Evolutionary conservation across 2,888 invertebrate genomes (phyloP), one percentile per base, ranked within the genome.

Genomic region (Nomada flava): DNA sequence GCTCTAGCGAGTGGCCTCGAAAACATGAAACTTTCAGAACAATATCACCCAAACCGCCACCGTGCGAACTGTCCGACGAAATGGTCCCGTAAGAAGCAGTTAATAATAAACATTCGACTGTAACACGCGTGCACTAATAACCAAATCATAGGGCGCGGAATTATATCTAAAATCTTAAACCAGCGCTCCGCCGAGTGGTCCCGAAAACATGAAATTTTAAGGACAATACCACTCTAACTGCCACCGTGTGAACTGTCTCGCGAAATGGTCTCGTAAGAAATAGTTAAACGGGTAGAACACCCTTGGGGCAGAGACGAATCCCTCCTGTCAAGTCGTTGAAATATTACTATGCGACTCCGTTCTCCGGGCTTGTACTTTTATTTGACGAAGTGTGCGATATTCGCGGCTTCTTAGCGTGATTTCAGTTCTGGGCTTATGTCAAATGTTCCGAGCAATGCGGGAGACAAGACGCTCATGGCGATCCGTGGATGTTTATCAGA

Each of bases 261-360:
- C n/a, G 42, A 47, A 65, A 68, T 55, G 50, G 64, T 65, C 52
- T n/a, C 44, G 10, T 26, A 79, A 79, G 70, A 70, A 79, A 60
- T 65, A 79, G 79, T 79, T 79, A 71, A 79, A 70, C 52, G 57
- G 59, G 55, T n/a, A 26, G 52, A 79, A 63, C 52, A 20, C 10
- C 44, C 70, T 23, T 26, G 53, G 47, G 44, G 47, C 42, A 20
- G 3, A 26, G 11, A 44, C 23, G 65, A 52, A 78, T 70, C 53
- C 36, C 29, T 13, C 5, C 20, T 47, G 55, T 63, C 42, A 47
- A 55, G 36, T 55, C 59, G 36, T 20, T 70, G 70, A 79, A 70
- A 79, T 78, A 79, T 79, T 79, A 53, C 47, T 65, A 59, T 9
- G 11, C n/a, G 44, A 44, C 50, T 64, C 23, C 20, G 44, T 10